phyloP scores from a whole-genome alignment of 1,140 invertebrate species.

The Drosophila watanabei region DNA sequence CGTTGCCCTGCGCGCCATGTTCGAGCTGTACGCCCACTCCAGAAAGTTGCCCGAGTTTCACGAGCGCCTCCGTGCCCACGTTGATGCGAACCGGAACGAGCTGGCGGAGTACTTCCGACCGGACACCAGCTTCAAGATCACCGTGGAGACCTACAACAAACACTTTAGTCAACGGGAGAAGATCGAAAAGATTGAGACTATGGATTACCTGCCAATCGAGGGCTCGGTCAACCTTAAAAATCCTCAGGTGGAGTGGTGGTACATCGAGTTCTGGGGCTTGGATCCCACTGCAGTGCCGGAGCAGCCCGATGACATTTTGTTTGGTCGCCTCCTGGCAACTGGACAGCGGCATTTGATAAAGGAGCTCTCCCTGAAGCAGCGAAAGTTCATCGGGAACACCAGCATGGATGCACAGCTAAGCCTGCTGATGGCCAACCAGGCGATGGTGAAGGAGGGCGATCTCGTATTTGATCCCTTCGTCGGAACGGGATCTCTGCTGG shows the following conservation, averaged over 20 bases:
- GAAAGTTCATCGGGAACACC: constrained; percentile 98
- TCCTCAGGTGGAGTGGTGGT: constrained; percentile 92
- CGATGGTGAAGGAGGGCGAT: constrained; percentile 90
- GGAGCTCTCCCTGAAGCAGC: constrained; percentile 93
- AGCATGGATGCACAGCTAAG: constrained; percentile 98
- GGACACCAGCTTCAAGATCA: constrained; percentile 91
- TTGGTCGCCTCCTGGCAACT: constrained; percentile 93
- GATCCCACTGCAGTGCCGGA: constrained; percentile 91
- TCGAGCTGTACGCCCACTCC: constrained; percentile 92
- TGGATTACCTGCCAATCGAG: constrained; percentile 92
- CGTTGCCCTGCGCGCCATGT: constrained; percentile 91
- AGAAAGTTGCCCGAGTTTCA: constrained; percentile 88
- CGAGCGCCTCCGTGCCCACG: constrained; percentile 87
- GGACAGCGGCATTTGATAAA: constrained; percentile 93
- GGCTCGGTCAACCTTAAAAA: constrained; percentile 93
- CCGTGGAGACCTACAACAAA: constrained; percentile 95
- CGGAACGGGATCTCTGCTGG: constrained; percentile 96
- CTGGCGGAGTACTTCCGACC: constrained; percentile 87
- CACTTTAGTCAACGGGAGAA: constrained; percentile 92
- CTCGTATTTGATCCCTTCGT: constrained; percentile 98
- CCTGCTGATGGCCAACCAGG: constrained; percentile 97
- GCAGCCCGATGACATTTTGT: constrained; percentile 91
- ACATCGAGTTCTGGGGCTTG: constrained; percentile 95
- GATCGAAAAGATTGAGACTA: constrained; percentile 94
- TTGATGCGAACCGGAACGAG: constrained; percentile 74